A percentile compares a stretch with the other conserved stretches of the same genome.
Conservation (phyloP, 2,888 invertebrate species). For the Cephus pygmeus region DNA sequence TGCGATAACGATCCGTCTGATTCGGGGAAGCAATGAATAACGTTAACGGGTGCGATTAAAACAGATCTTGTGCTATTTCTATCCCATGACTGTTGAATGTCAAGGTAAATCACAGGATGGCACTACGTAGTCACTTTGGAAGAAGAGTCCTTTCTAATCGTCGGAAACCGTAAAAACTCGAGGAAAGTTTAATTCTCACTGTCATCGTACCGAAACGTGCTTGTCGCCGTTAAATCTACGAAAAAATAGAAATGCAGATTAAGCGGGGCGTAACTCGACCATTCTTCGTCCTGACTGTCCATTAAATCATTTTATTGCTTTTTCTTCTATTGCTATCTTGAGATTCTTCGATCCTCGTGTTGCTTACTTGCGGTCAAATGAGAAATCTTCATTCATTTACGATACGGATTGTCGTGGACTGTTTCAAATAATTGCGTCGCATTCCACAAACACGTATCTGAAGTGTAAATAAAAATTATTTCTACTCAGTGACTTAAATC, state of each 20-base stretch:
- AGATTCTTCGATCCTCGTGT: not conserved
- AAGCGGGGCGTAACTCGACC: not conserved
- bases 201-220: not conserved
- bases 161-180: not conserved
- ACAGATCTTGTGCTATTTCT: not conserved
- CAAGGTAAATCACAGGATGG: not conserved
- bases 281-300: not conserved
- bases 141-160: not conserved
- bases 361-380: not conserved
- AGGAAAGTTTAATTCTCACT: not conserved
- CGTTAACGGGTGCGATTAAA: not conserved
- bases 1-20: not conserved
- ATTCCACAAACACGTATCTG: not conserved
- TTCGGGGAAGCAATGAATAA: not conserved
- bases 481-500: not conserved
- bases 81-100: not conserved
- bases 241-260: not conserved
- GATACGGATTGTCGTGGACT: not conserved
- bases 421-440: not conserved
- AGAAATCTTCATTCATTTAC: not conserved
- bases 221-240: not conserved
- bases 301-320: not conserved
- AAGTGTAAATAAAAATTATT: not conserved
- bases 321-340: not conserved
- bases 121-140: not conserved